phyloP scores from a whole-genome alignment of 2,113 vertebrate species.

The Opisthocomus hoazin region DNA sequence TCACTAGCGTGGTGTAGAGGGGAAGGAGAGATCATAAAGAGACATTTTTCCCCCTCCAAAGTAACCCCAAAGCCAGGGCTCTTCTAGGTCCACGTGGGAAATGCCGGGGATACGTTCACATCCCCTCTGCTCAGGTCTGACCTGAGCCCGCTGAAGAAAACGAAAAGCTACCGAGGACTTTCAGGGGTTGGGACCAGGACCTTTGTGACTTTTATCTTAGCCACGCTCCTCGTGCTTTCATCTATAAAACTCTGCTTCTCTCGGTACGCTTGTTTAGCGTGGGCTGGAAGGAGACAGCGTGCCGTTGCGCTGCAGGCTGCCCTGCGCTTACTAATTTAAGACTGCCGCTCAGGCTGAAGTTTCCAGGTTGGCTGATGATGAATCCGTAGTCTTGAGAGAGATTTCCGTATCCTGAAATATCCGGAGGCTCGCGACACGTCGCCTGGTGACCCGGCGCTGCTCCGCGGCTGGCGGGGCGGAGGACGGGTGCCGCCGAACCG shows the following conservation, averaged over 20 bases:
- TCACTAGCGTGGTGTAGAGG: no score
- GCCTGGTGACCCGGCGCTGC: background rate
- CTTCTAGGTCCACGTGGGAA: background rate
- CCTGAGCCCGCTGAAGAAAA: background rate
- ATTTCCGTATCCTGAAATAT: conserved; percentile 33
- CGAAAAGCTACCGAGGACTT: background rate
- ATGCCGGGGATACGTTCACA: background rate
- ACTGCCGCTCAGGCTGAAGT: background rate
- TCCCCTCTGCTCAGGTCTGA: background rate
- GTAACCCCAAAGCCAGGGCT: background rate
- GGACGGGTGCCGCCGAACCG: background rate
- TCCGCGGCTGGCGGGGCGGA: accelerated
- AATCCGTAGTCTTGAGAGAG: background rate
- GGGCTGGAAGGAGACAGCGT: background rate
- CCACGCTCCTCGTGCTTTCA: background rate
- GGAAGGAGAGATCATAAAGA: no score
- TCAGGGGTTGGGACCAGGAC: background rate
- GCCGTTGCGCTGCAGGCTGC: background rate
- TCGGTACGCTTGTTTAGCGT: background rate
- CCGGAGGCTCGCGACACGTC: background rate
- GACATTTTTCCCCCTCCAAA: background rate
- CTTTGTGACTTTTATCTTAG: background rate
- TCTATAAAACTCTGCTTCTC: background rate
- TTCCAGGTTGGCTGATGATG: conserved; percentile 33
- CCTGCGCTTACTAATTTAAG: conserved; percentile 30